Evolutionary conservation across 2,888 invertebrate genomes (phyloP), one percentile per base, ranked within the genome.

Genomic region (Hydrotaea cyrtoneurina): DNA sequence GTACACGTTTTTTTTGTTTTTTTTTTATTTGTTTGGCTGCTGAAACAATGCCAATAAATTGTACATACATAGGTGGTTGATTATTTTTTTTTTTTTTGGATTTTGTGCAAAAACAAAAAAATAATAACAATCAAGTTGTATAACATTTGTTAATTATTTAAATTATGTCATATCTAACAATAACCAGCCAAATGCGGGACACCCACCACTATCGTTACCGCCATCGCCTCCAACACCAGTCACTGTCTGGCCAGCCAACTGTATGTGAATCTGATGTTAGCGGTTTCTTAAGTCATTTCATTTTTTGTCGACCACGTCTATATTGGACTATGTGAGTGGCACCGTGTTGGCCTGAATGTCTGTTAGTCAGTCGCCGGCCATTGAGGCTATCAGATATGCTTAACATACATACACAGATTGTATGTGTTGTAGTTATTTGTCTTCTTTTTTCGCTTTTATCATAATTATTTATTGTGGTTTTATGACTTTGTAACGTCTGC

Each of bases 81-180:
- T 31, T 2, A 31, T 31, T 2, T 31, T 31, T 4, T 4, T 31
- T 55, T 5, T 55, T 55, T 21, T 8, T 19, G 19, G 3, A 64
- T 73, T 78, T 7, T 31, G 19, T 11, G 17, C 39, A 72, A 73
- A 73, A n/a, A n/a, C n/a, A n/a, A n/a, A n/a, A n/a, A n/a, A n/a
- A n/a, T n/a, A n/a, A 81, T 17, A 39, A 39, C 23, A 71, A 21
- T 55, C 59, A 19, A 26, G 59, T 78, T 82, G 53, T 78, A 79
- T 73, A 85, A 79, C 53, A 62, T 43, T 76, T 81, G 46, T 78
- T 77, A 78, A 78, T 77, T 76, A 39, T 31, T 75, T 21, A 84
- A 78, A 84, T 84, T 82, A 82, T 82, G 79, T 77, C 79, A 82
- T 74, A 53, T 71, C 62, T 82, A 59, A 82, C 46, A 78, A 66